Conservation (phyloP, 2,113 vertebrate genomes). For the Cyanoderma ruficeps region DNA sequence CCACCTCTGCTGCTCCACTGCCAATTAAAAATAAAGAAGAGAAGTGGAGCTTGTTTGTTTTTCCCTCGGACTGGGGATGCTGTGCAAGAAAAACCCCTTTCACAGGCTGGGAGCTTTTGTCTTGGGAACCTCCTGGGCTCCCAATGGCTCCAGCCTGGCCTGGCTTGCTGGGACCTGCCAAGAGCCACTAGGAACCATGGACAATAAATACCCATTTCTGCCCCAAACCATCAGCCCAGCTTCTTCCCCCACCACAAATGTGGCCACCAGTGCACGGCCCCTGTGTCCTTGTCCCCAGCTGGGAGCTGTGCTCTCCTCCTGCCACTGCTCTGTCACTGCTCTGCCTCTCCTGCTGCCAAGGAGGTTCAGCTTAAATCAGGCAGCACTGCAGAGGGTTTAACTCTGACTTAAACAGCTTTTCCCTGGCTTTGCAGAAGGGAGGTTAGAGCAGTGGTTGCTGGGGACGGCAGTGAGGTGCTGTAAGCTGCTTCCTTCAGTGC, state of each 20-base stretch:
- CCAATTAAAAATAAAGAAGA: neutral
- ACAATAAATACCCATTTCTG: fast-evolving
- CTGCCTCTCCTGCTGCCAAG: neutral
- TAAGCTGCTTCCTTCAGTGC: neutral
- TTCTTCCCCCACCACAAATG: fast-evolving
- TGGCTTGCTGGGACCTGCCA: neutral
- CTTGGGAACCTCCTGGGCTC: neutral
- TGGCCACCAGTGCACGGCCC: neutral
- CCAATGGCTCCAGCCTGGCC: neutral
- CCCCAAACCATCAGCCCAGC: neutral
- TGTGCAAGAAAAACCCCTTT: fast-evolving
- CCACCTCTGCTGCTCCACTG: neutral
- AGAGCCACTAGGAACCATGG: neutral
- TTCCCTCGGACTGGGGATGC: neutral
- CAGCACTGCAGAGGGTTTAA: neutral
- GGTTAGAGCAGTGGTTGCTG: fast-evolving
- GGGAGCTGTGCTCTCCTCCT: neutral
- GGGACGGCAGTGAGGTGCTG: neutral
- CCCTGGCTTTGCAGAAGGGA: neutral
- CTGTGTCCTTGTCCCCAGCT: neutral
- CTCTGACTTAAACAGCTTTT: neutral
- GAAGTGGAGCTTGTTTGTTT: neutral
- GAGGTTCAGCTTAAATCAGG: neutral
- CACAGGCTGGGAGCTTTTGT: neutral
- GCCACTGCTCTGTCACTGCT: neutral